Base-by-base conservation (phyloP, 2,797 vertebrate genomes). In the Gadopsis bispinosus region DNA sequence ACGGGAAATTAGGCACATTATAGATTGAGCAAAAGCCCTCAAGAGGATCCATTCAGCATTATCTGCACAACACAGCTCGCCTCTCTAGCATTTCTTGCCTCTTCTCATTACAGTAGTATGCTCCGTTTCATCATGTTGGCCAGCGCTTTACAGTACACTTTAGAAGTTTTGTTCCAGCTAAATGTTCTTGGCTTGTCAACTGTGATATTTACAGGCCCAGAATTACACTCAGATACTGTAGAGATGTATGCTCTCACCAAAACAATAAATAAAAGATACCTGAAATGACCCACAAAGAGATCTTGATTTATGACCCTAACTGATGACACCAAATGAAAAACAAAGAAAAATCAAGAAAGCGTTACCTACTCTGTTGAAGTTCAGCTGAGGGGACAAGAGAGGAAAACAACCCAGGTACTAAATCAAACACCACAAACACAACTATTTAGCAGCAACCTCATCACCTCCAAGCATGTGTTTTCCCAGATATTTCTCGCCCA, bases 1-100 rank as follows among this genome's bases (percentile, higher is more conserved):
- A 76, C 6, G 79, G 86, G 77, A 90, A 90, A 84, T 88, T 78
- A 80, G 69, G 10, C 80, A 62, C 73, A 66, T 84, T 79, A 75
- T 39, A 59, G 61, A 88, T 73, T 0, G 43, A 79, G 80, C 45
- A 39, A 67, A 87, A 53, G 51, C 75, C 73, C 77, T 76, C 48
- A 3, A 51, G 76, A 85, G 78, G 70, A 77, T 69, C 58, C 59
- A 79, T 65, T 83, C 64, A 65, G 77, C 61, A 14, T 72, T 75
- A 77, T 81, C 65, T 61, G 55, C 66, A 16, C 54, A 17, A 5
- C 0, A 13, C 73, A 72, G 75, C 65, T 63, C 17, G 0, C 39
- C 59, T 64, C 55, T 50, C 16, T 54, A 48, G 61, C 65, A 1
- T 22, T 69, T 76, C 76, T 47, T 22, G 6, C 77, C 69, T 80